Evolutionary conservation across 30 jellyfish, hydroid and myxozoan genomes (phyloP), one percentile per base, ranked within the genome.

Genomic region (Turritopsis dohrnii): DNA sequence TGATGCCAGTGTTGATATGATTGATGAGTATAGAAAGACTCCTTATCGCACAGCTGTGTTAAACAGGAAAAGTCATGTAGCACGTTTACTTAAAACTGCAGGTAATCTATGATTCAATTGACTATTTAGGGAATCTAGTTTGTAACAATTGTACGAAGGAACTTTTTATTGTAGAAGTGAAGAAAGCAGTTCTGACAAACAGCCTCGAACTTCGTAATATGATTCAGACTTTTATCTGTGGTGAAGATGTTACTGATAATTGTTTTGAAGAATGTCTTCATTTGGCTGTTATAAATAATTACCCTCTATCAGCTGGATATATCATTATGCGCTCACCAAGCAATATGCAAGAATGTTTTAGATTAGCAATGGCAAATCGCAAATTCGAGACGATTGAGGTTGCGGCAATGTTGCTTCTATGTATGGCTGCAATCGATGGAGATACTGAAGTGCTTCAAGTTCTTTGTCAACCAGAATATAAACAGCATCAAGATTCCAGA

Each of bases 211-310:
- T 88, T 28, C 76, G 96, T n/a, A 69, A 69, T n/a, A 69, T 69
- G 77, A 69, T 69, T n/a, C 23, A 69, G 30, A 9, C 16, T 7
- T 21, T 69, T 69, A 23, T 7, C 17, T 69, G 72, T 71, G 96
- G 96, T 1, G 79, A 60, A 31, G 96, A 89, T 52, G 92, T 93
- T 1, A 95, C 90, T 54, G 85, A 75, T 54, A 83, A 65, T 28
- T 93, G 98, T 80, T 93, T 93, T 82, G 96, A 93, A 41, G 94
- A 83, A 74, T 92, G 97, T 21, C 75, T 93, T 71, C 87, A 80
- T 52, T 21, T 84, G 7, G 98, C 98, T 22, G 94, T 93, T 24
- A 74, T 28, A 22, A 82, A 66, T n/a, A 89, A 93, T 75, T 31
- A 87, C 65, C 89, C 72, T 23, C 71, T 52, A 74, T 91, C 96